These are phyloP conservation scores for Poecile montanus DNA, from an alignment of 2,797 vertebrate genomes.

Conservation along the genomic window DNA sequence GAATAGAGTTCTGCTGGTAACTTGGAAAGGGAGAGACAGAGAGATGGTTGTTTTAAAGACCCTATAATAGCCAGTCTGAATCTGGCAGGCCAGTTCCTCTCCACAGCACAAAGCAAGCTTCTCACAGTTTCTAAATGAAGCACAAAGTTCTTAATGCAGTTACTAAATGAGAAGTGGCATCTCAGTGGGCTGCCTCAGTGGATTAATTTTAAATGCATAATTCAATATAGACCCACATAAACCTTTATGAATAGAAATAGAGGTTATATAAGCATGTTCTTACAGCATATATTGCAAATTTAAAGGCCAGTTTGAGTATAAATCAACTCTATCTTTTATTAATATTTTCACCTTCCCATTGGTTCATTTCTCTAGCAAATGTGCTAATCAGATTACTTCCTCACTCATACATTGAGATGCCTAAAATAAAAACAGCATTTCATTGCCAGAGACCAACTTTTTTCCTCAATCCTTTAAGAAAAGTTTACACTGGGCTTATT, in stretches of 20 bases:
- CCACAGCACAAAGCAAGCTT: slow-evolving; percentile 42
- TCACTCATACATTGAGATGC: neutral
- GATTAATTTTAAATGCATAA: slow-evolving; percentile 71
- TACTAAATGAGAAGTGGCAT: slow-evolving; percentile 68
- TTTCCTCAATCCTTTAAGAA: neutral
- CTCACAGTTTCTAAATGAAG: slow-evolving; percentile 64
- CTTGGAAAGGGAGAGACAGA: slow-evolving; percentile 12
- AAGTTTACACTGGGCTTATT: neutral
- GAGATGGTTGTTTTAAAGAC: slow-evolving; percentile 28
- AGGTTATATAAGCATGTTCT: slow-evolving; percentile 68
- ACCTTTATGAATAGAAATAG: slow-evolving; percentile 64
- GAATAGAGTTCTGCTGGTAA: neutral
- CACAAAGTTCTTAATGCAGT: slow-evolving; percentile 60
- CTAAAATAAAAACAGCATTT: slow-evolving; percentile 38
- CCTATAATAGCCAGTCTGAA: slow-evolving; percentile 21
- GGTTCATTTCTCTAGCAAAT: slow-evolving; percentile 30
- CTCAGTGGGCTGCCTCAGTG: slow-evolving; percentile 70
- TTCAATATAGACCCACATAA: slow-evolving; percentile 70
- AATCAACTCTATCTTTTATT: slow-evolving; percentile 53
- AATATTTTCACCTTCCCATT: slow-evolving; percentile 52
- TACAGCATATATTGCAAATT: slow-evolving; percentile 38
- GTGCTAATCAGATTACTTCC: slow-evolving; percentile 43
- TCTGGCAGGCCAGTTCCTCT: slow-evolving; percentile 33
- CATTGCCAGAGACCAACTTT: neutral
- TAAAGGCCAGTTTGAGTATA: slow-evolving; percentile 56